Conservation (phyloP, 2,797 vertebrate species). For the Microhierax caerulescens region DNA sequence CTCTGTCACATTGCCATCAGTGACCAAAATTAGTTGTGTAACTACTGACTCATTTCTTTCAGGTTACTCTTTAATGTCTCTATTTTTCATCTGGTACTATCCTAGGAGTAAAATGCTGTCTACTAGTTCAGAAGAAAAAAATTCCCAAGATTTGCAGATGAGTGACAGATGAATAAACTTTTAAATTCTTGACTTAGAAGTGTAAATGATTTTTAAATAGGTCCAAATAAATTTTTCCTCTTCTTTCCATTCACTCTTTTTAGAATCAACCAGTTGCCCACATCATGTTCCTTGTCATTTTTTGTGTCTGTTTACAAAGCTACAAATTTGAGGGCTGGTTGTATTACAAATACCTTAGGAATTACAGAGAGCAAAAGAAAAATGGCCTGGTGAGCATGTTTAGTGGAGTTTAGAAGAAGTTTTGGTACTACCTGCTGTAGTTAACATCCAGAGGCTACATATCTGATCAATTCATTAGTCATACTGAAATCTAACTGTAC, state of each 20-base stretch:
- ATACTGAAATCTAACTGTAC: not conserved
- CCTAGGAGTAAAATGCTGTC: not conserved
- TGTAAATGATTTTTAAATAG: conserved; percentile 16
- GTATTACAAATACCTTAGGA: not conserved
- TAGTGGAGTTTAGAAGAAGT: not conserved
- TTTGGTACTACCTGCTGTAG: not conserved
- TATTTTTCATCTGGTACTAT: not conserved
- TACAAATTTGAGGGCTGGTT: not conserved
- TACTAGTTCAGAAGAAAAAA: not conserved
- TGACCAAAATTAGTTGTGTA: not conserved
- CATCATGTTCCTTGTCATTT: not conserved
- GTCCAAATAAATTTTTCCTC: not conserved
- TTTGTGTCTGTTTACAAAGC: not conserved
- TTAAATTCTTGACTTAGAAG: not conserved
- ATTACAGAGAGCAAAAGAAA: not conserved
- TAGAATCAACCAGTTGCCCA: not conserved
- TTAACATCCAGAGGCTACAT: not conserved
- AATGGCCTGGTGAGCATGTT: not conserved
- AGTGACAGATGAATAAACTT: not conserved
- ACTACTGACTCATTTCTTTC: not conserved
- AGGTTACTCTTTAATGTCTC: not conserved
- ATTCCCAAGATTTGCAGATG: not conserved
- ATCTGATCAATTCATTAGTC: not conserved
- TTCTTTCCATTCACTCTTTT: not conserved
- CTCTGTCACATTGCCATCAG: not conserved